Conservation (phyloP, 2,888 invertebrate genomes). For the Tipula unca region DNA sequence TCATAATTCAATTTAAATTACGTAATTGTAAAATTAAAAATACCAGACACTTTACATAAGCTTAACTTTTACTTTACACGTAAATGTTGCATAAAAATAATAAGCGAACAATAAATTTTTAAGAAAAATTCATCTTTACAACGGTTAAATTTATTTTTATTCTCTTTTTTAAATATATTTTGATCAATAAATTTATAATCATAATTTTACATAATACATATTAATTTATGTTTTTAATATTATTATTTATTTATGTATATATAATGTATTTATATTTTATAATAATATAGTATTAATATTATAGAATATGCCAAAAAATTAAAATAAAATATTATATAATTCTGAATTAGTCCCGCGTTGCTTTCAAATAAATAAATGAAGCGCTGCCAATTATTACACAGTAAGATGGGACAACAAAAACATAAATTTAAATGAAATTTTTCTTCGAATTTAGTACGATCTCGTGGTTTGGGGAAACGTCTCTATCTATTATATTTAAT, state of each 20-base stretch:
- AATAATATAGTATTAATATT: not conserved
- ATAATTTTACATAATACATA: not conserved
- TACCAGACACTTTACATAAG: too few species aligned
- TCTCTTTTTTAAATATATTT: not conserved
- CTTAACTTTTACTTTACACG: too few species aligned
- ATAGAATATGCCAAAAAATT: not conserved
- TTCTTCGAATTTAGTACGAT: not conserved
- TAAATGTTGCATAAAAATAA: too few species aligned
- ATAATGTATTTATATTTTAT: not conserved
- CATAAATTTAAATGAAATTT: not conserved
- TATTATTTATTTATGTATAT: not conserved
- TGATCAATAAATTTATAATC: not conserved
- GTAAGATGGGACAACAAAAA: not conserved
- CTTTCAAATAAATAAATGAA: not conserved
- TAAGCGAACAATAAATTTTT: not conserved
- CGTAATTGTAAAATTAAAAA: too few species aligned
- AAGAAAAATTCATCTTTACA: not conserved
- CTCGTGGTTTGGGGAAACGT: not conserved
- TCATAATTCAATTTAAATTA: too few species aligned
- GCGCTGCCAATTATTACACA: not conserved
- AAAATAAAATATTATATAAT: not conserved
- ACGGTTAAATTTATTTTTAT: not conserved
- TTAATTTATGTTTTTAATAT: not conserved
- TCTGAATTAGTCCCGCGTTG: not conserved
- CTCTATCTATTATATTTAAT: not conserved